phyloP scores from a whole-genome alignment of 1,140 invertebrate genomes.

The Camponotus vicinus region DNA sequence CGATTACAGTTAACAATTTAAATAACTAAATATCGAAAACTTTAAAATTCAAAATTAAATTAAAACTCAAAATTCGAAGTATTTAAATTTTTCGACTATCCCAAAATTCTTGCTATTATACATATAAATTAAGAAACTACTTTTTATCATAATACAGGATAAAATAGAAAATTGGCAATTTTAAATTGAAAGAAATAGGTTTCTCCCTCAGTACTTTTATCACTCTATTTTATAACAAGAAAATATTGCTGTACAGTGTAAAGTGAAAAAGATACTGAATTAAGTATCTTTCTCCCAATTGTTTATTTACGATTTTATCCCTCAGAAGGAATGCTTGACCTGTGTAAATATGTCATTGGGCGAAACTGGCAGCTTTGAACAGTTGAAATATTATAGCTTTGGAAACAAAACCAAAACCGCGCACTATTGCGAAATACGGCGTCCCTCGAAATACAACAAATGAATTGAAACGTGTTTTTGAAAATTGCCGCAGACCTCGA shows the following conservation, averaged over 20 bases:
- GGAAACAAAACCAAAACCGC: not conserved
- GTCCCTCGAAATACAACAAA: not conserved
- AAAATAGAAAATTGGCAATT: not conserved
- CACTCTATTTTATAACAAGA: not conserved
- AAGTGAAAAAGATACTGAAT: not conserved
- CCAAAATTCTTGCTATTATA: no score
- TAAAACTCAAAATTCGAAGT: no score
- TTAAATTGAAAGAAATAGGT: not conserved
- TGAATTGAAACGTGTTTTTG: slow-evolving; percentile 29
- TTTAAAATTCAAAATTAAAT: no score
- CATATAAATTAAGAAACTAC: not conserved
- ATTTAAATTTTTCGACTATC: no score
- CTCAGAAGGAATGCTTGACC: not conserved
- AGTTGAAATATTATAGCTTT: slow-evolving; percentile 12
- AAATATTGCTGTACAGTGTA: not conserved
- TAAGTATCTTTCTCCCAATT: not conserved
- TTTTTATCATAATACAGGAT: not conserved
- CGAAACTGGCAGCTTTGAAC: not conserved
- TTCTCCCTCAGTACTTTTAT: not conserved
- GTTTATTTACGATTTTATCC: not conserved
- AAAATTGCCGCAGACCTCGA: slow-evolving; percentile 30
- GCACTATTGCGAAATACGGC: slow-evolving; percentile 17
- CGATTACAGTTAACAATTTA: not conserved
- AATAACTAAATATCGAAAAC: not conserved
- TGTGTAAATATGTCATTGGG: not conserved